These are phyloP conservation scores for Ornithorhynchus anatinus DNA, from an alignment of 2,113 vertebrate genomes.

Conservation along the genomic window DNA sequence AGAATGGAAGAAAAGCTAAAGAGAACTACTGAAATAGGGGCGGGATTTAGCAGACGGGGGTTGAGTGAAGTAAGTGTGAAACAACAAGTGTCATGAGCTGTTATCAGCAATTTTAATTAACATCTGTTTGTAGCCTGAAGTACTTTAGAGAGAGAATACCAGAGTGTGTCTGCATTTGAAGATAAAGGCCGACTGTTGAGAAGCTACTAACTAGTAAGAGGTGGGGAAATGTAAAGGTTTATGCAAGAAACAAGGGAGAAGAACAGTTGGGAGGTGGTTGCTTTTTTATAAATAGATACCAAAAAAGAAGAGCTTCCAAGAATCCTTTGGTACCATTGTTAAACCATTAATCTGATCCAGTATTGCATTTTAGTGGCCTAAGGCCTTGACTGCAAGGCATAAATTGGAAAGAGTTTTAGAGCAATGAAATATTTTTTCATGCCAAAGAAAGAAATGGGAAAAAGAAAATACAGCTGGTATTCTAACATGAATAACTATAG, in stretches of 20 bases:
- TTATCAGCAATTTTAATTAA: conserved; percentile 71
- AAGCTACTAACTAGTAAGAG: conserved; percentile 44
- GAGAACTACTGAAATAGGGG: conserved; percentile 62
- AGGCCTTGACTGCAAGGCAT: too few relatives aligned
- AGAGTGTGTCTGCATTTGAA: conserved; percentile 59
- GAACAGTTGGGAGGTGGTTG: neutral
- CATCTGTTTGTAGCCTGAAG: conserved; percentile 63
- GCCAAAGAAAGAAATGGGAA: conserved; percentile 19
- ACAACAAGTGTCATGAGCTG: conserved; percentile 65
- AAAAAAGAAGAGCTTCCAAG: conserved; percentile 43
- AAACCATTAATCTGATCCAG: too few relatives aligned
- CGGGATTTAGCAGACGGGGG: conserved; percentile 51
- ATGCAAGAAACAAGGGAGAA: neutral
- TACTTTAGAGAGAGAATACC: conserved; percentile 53
- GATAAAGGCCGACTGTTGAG: conserved; percentile 57
- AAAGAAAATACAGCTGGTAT: too few relatives aligned
- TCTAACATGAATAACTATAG: too few relatives aligned
- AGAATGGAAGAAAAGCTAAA: conserved; percentile 62
- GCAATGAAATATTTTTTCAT: conserved; percentile 44
- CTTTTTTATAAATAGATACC: conserved; percentile 21
- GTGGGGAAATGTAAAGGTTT: conserved; percentile 25
- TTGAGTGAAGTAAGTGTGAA: conserved; percentile 62
- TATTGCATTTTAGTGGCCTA: too few relatives aligned
- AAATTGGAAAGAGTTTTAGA: conserved; percentile 34
- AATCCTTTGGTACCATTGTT: too few relatives aligned